Base-by-base conservation (phyloP, 37 sponge, comb jelly and placozoan genomes). In the Beroe ovata region DNA sequence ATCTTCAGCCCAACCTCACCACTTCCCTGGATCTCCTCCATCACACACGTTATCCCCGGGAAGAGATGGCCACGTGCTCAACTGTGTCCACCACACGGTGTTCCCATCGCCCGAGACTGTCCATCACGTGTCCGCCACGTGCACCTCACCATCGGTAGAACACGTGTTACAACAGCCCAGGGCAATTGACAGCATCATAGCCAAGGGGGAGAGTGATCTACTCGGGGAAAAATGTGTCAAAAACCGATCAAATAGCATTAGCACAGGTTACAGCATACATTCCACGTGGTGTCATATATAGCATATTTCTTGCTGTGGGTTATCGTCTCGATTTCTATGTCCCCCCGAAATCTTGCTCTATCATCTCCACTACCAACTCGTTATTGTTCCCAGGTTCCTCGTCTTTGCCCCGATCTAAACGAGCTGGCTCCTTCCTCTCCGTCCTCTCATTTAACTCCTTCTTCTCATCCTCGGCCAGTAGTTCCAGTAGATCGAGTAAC, bases 401-500 rank as follows among this genome's bases (percentile, higher is more conserved):
- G 36, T 66, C 69, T 25, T 16, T 66, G 69, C 69, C 69, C 35
- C 69, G 69, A 1, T 19, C 25, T 29, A 47, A 47, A 47, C 54
- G 54, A 16, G 16, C 29, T 37, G 69, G 30, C 2, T 66, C 69
- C 69, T 66, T 66, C 69, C 69, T 29, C 35, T 66, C 69, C 16
- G 69, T 30, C 18, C 25, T 66, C 32, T 66, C 69, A 4, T 30
- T 29, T 37, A 66, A 66, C 69, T 66, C 69, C 36, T 29, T 66
- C 33, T 66, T 66, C 36, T 66, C 69, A 4, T 66, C 69, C 36
- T 66, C 69, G 2, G 30, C 32, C 16, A 66, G 69, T 66, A 66
- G 69, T 30, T 66, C 69, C 30, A 66, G 32, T 33, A 66, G 34
- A 30, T 32, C 35, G 1, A 29, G 33, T 66, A 25, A 66, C 16